Base-by-base conservation (phyloP, 2,113 vertebrate genomes). In the Numenius arquata region DNA sequence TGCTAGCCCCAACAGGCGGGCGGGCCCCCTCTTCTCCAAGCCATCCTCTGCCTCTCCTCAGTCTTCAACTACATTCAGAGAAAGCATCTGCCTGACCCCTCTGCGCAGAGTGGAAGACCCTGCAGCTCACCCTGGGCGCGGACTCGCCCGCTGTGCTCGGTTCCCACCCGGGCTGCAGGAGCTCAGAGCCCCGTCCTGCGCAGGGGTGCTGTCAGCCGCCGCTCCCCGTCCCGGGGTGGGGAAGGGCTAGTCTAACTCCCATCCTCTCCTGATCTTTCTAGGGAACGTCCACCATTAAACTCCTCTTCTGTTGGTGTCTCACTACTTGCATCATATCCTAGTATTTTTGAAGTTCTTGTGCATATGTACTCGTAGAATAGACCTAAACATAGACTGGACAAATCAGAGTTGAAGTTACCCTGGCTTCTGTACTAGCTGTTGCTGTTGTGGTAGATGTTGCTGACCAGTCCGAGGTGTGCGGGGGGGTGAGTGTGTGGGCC, bases 1-100 rank as follows among this genome's bases (percentile, higher is more conserved):
- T 99, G 99, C 98, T 99, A 99, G 98, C 98, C 97, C 93, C 72
- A 59, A 30, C 68, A 62, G 61, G 85, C 88, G 77, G 82, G 85
- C 45, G 0, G 94, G 93, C 90, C 92, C 95, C 95, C 58, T 94
- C 78, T 90, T 78, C 91, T 95, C 96, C 95, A 85, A 93, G 92
- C 93, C 94, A 95, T 94, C 96, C 81, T 91, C 94, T 18, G 48
- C 80, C 87, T 97, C 95, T 95, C 89, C 94, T 96, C 43, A 11
- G 89, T 96, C 76, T 94, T 96, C 84, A 89, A 59, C 77, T 97
- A 93, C 96, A 95, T 95, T 95, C 93, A 91, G 95, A 97, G 91
- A 96, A 94, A 93, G 55, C 66, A 79, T 96, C 89, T 93, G 94
- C 89, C 96, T 96, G 96, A 88, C 93, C 85, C 96, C 88, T 97